phyloP scores from a whole-genome alignment of 2,797 vertebrate genomes.

The Leuciscus waleckii region DNA sequence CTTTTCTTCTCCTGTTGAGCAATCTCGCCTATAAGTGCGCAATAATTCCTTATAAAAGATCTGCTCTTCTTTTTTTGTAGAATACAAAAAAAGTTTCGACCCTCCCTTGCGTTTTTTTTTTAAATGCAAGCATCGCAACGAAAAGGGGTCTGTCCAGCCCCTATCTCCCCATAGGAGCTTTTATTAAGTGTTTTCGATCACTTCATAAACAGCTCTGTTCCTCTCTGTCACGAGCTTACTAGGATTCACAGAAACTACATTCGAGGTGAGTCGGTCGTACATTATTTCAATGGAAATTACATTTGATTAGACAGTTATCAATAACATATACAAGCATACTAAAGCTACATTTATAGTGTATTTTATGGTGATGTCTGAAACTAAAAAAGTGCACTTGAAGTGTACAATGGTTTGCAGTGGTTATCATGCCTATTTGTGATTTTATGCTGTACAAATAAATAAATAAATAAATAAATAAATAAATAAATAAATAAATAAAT shows the following conservation, averaged over 20 bases:
- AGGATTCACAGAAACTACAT: not conserved
- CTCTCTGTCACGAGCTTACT: not conserved
- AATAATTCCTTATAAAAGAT: not conserved
- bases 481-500: not conserved
- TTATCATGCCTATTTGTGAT: not conserved
- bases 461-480: not conserved
- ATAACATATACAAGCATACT: not conserved
- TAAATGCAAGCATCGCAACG: not conserved
- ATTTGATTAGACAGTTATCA: not conserved
- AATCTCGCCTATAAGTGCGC: not conserved
- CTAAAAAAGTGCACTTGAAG: not conserved
- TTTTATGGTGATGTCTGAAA: not conserved
- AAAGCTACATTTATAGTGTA: not conserved
- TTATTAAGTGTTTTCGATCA: not conserved
- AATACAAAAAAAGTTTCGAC: not conserved
- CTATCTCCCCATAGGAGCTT: not conserved
- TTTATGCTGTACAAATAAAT: not conserved
- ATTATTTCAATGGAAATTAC: not conserved
- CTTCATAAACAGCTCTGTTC: conserved; percentile 15
- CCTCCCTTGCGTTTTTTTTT: conserved; percentile 16
- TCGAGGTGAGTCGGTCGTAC: conserved; percentile 24
- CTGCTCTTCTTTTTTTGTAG: not conserved
- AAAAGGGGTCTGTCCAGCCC: conserved; percentile 18
- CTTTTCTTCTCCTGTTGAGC: not conserved
- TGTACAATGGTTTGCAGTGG: not conserved